These are phyloP conservation scores for Indicator maculatus DNA, from an alignment of 2,113 vertebrate species.

Conservation along the genomic window DNA sequence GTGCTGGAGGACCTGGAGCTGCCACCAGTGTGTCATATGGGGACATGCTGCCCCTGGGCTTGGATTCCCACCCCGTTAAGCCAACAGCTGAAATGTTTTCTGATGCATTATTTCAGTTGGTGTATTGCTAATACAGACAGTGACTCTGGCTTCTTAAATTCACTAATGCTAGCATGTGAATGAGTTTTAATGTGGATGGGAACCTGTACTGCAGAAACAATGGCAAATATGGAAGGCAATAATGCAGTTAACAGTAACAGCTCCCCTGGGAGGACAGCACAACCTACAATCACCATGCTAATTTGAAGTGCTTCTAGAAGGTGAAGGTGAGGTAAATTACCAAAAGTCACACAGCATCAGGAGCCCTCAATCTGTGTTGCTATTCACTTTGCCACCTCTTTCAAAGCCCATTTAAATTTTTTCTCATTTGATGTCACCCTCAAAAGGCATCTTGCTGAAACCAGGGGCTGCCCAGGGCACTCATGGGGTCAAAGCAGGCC, in stretches of 20 bases:
- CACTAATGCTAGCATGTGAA: not conserved
- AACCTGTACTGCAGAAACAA: not conserved
- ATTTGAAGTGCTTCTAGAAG: not conserved
- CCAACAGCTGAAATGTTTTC: not conserved
- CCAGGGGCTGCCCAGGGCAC: not conserved
- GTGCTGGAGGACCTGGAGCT: rapidly evolving
- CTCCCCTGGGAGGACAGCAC: not conserved
- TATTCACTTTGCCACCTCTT: not conserved
- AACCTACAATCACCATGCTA: not conserved
- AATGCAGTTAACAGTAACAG: not conserved
- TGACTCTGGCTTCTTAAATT: not conserved
- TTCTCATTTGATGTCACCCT: not conserved
- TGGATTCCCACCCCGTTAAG: not conserved
- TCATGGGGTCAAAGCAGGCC: not conserved
- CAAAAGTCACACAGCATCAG: not conserved
- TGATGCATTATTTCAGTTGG: not conserved
- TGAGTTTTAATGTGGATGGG: not conserved
- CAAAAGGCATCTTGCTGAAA: not conserved
- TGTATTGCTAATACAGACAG: not conserved
- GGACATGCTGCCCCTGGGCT: not conserved
- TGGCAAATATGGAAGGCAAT: not conserved
- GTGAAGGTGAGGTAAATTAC: not conserved
- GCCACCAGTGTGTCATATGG: rapidly evolving
- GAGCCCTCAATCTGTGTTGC: not conserved
- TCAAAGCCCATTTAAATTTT: not conserved